Conservation (phyloP, 2,113 vertebrate genomes). For the Synchiropus splendidus region DNA sequence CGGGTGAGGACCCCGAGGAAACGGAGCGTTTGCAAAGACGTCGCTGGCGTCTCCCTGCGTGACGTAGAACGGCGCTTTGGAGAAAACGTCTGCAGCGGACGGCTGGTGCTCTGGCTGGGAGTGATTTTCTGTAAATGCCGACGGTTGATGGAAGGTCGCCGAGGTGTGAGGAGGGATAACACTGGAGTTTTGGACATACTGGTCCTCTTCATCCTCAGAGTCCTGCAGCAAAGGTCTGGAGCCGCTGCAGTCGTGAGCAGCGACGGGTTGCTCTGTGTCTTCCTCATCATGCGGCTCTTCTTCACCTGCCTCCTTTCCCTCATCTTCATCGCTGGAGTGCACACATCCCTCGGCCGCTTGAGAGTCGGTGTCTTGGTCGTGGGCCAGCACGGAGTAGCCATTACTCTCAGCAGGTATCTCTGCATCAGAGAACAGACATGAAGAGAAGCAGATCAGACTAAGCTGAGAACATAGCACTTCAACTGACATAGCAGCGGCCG, state of each 20-base stretch:
- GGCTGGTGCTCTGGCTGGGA: constrained; percentile 35
- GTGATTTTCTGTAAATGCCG: constrained; percentile 24
- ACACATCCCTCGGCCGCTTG: constrained; percentile 60
- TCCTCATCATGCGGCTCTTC: constrained; percentile 24
- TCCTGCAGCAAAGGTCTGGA: constrained; percentile 87
- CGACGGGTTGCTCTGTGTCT: constrained; percentile 64
- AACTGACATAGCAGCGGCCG: too few species aligned
- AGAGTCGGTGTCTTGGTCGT: constrained; percentile 28
- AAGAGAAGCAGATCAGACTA: constrained; percentile 6
- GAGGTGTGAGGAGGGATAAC: constrained; percentile 14
- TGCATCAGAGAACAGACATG: constrained; percentile 40
- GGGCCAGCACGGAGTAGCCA: constrained; percentile 47
- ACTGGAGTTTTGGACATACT: constrained; percentile 10
- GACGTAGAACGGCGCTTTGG: constrained; percentile 77
- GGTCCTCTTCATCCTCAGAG: constrained; percentile 84
- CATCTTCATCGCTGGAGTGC: constrained; percentile 90
- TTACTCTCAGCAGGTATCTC: constrained; percentile 50
- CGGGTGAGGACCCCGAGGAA: constrained; percentile 50
- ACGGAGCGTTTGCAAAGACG: constrained; percentile 88
- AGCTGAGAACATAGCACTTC: too few species aligned
- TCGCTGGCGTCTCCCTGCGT: constrained; percentile 64
- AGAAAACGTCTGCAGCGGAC: constrained; percentile 69
- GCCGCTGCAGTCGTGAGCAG: constrained; percentile 78
- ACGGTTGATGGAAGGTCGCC: constrained; percentile 15
- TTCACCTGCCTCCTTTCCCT: constrained; percentile 55